phyloP scores from a whole-genome alignment of 2,888 invertebrate species.

The Drosophila pseudotakahashii region DNA sequence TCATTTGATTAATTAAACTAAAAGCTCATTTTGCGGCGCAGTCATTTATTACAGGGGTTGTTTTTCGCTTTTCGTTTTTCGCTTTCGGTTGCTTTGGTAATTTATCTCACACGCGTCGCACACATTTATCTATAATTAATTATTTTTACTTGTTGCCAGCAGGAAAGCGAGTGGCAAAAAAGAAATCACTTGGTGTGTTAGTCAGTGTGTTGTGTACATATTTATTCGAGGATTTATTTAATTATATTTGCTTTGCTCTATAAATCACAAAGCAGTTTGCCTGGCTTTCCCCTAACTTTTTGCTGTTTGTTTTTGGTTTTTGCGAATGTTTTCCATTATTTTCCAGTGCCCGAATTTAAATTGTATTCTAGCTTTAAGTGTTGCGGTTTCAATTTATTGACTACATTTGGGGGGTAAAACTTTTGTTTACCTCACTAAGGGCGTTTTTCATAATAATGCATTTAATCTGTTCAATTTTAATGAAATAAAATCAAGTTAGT shows the following conservation, averaged over 20 bases:
- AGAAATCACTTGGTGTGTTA: conserved; percentile 31
- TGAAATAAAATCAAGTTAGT: neutral
- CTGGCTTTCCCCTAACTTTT: neutral
- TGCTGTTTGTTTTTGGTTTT: neutral
- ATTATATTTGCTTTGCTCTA: conserved; percentile 46
- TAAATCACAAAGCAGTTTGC: conserved; percentile 42
- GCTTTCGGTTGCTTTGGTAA: conserved; percentile 23
- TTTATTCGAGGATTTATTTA: conserved; percentile 46
- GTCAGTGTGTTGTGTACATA: conserved; percentile 4
- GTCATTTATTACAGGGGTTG: conserved; percentile 63
- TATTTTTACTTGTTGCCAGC: conserved; percentile 59
- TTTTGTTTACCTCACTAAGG: neutral
- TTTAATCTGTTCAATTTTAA: neutral
- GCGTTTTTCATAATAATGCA: too few relatives aligned
- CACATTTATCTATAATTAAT: conserved; percentile 74
- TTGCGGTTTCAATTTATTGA: conserved; percentile 7
- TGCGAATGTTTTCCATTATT: neutral
- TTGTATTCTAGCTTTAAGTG: conserved; percentile 11
- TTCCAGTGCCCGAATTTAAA: conserved; percentile 10
- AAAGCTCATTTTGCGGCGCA: conserved; percentile 77
- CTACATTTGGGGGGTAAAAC: neutral
- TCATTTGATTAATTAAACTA: conserved; percentile 76
- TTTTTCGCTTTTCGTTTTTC: conserved; percentile 13
- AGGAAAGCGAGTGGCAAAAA: conserved; percentile 44
- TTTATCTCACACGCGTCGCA: conserved; percentile 54